Conservation (phyloP, 2,113 vertebrate species). For the Phrynocephalus versicolor region DNA sequence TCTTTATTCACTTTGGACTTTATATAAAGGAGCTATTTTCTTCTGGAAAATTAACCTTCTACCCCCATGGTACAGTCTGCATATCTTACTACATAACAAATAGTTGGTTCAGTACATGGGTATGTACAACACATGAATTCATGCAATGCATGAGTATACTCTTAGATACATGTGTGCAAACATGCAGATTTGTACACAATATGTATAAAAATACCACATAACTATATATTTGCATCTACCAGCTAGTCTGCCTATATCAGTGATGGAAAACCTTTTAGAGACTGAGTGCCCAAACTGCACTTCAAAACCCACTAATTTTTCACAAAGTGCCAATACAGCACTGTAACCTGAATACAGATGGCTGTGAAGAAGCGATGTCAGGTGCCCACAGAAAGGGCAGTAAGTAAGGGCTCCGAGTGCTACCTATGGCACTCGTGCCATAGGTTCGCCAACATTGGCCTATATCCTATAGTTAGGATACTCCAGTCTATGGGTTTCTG, state of each 20-base stretch:
- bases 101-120: conserved; percentile 43
- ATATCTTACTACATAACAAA: conserved; percentile 52
- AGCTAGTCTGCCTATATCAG: not conserved
- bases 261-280: no score
- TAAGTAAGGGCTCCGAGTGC: no score
- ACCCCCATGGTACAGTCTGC: conserved; percentile 59
- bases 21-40: conserved; percentile 61
- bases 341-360: no score
- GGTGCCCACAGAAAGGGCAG: no score
- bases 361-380: no score
- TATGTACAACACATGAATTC: conserved; percentile 3
- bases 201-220: conserved; percentile 2
- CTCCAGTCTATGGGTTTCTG: not conserved
- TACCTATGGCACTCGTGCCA: no score
- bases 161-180: conserved; percentile 21
- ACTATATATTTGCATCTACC: not conserved
- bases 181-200: not conserved
- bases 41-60: conserved; percentile 59
- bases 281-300: no score
- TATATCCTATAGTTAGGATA: not conserved
- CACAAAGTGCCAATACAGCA: no score
- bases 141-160: conserved; percentile 18
- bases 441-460: no score
- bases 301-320: no score
- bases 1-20: conserved; percentile 48